Evolutionary conservation across 2,888 invertebrate genomes (phyloP), one percentile per base, ranked within the genome.

Genomic region (Perizoma affinitatum): DNA sequence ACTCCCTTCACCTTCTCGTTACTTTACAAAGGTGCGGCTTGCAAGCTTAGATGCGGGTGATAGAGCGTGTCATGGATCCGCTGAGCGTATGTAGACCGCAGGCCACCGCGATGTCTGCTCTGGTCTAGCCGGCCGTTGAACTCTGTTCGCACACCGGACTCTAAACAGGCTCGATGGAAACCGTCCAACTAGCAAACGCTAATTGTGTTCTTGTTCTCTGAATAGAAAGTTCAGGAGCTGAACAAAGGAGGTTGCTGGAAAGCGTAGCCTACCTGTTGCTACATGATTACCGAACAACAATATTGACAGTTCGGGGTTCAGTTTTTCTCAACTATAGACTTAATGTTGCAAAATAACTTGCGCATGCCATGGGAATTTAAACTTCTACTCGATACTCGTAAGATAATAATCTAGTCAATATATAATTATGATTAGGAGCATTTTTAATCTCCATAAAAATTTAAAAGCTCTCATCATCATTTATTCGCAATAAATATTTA

Each of bases 1-100:
- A 22, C 46, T 54, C 44, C 40, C 6, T 4, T 46, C 11, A 53
- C 44, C 9, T 11, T 22, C 44, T 22, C 47, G 7, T 22, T 40
- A 9, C 54, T 43, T 53, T 41, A 44, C n/a, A 33, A 53, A 63
- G 64, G 66, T 59, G 64, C 58, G 64, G 66, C 61, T 60, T 63
- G 71, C 71, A 71, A 73, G 74, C 72, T 71, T 69, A 71, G 66
- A 73, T 68, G 76, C 78, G 78, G 76, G 84, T 82, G 83, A 76
- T 70, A 82, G 82, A 84, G 74, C 84, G 82, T 82, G 81, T 83
- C 82, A 83, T 80, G 76, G 63, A 78, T 75, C 78, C 74, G 75
- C 73, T 76, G 78, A 69, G 71, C 70, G 68, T 68, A 74, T 76
- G 76, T 76, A 78, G 80, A 79, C 74, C 83, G 69, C 79, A 77